Conservation (phyloP, 2,113 vertebrate species). For the Lophura nycthemera region DNA sequence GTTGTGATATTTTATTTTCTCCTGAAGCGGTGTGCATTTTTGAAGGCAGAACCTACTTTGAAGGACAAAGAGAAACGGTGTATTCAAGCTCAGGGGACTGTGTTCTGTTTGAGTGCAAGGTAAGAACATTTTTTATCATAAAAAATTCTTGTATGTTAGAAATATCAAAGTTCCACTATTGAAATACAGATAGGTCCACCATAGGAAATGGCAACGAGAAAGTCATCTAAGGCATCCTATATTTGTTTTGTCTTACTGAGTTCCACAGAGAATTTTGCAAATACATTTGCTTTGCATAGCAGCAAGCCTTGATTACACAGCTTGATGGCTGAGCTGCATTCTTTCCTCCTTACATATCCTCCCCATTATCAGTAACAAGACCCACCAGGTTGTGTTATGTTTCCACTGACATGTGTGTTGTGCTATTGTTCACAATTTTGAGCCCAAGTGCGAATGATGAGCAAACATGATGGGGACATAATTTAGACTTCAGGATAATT, state of each 20-base stretch:
- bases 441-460: background rate
- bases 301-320: background rate
- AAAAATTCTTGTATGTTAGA: background rate
- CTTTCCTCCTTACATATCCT: background rate
- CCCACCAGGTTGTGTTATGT: background rate
- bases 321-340: background rate
- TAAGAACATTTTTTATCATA: slow-evolving; percentile 74
- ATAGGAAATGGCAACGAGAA: background rate
- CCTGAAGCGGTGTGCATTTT: slow-evolving; percentile 89
- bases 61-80: slow-evolving; percentile 88
- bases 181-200: background rate
- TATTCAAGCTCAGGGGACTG: slow-evolving; percentile 90
- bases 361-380: background rate
- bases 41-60: slow-evolving; percentile 89
- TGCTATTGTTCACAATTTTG: background rate
- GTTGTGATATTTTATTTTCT: background rate
- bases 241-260: background rate
- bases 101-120: slow-evolving; percentile 94
- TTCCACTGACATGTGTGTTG: background rate
- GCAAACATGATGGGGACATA: fast-evolving
- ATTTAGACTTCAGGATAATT: background rate
- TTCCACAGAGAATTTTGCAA: slow-evolving; percentile 13
- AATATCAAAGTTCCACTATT: background rate
- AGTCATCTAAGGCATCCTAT: background rate
- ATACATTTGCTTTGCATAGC: slow-evolving; percentile 12